Evolutionary conservation across 1,140 invertebrate species (phyloP).

Genomic region (Eumaeus atala): DNA sequence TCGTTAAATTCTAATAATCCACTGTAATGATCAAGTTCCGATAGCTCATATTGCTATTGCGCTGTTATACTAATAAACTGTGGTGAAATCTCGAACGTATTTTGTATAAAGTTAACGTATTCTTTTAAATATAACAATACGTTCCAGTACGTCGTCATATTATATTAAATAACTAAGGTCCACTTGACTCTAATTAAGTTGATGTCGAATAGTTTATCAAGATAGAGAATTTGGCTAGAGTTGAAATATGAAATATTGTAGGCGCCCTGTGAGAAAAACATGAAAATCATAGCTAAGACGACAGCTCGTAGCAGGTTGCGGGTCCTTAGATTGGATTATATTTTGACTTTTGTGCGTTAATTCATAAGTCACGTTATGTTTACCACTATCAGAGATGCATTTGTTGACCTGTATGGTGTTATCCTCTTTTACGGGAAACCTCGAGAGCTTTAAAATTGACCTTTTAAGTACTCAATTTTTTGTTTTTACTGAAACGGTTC

Average conservation of each 20-base stretch:
- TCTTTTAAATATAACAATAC: constrained; percentile 16
- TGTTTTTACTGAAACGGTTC: constrained; percentile 14
- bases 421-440: too few species aligned
- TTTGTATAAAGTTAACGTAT: too few species aligned
- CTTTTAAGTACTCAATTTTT: constrained; percentile 5
- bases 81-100: constrained; percentile 10
- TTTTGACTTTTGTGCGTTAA: too few species aligned
- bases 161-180: constrained; percentile 21
- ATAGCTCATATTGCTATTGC: constrained; percentile 6
- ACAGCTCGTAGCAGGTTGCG: too few species aligned
- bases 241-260: constrained; percentile 7
- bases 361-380: not conserved
- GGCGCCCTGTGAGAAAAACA: too few species aligned
- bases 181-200: constrained; percentile 17
- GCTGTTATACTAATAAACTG: constrained; percentile 18
- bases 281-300: too few species aligned
- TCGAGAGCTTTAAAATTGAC: too few species aligned
- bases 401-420: constrained; percentile 5
- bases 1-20: too few species aligned
- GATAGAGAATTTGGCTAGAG: constrained; percentile 16
- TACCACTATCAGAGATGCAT: not conserved
- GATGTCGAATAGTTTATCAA: constrained; percentile 19
- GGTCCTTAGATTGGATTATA: not conserved
- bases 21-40: too few species aligned
- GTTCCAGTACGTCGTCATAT: constrained; percentile 19